Conservation (phyloP, 2,888 invertebrate genomes). For the Parnassius apollo region DNA sequence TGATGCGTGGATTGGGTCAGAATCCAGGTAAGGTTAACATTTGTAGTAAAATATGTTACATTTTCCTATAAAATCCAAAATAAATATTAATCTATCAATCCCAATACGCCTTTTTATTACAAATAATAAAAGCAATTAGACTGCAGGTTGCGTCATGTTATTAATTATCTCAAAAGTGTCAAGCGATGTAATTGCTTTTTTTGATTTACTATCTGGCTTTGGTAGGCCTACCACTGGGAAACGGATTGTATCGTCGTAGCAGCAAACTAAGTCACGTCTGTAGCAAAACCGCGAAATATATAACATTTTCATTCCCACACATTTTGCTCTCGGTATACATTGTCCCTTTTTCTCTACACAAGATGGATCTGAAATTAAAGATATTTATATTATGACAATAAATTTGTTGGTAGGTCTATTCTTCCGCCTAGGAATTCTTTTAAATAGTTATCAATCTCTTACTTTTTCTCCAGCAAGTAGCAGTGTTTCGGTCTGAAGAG, state of each 20-base stretch:
- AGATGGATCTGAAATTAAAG: constrained; percentile 45
- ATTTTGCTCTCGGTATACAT: constrained; percentile 48
- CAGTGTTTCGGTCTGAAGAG: no score
- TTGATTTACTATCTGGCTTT: background rate
- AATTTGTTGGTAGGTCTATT: no score
- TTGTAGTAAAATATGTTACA: no score
- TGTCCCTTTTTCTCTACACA: constrained; percentile 47
- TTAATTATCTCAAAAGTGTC: background rate
- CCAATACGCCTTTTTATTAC: background rate
- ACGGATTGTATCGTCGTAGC: constrained; percentile 47
- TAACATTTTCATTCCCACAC: constrained; percentile 45
- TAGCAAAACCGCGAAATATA: constrained; percentile 57
- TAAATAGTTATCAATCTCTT: no score
- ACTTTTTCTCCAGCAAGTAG: no score
- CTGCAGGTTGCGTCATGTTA: background rate
- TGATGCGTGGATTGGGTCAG: no score
- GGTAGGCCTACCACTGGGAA: constrained; percentile 25
- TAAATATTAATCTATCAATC: no score
- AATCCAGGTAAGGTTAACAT: no score
- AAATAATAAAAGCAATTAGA: background rate
- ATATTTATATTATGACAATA: no score
- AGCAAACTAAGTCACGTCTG: constrained; percentile 53
- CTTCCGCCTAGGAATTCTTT: no score
- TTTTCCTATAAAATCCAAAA: no score
- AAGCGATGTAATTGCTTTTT: background rate